These are phyloP conservation scores for Bradypodion ventrale DNA, from an alignment of 2,797 vertebrate species.

Conservation along the genomic window DNA sequence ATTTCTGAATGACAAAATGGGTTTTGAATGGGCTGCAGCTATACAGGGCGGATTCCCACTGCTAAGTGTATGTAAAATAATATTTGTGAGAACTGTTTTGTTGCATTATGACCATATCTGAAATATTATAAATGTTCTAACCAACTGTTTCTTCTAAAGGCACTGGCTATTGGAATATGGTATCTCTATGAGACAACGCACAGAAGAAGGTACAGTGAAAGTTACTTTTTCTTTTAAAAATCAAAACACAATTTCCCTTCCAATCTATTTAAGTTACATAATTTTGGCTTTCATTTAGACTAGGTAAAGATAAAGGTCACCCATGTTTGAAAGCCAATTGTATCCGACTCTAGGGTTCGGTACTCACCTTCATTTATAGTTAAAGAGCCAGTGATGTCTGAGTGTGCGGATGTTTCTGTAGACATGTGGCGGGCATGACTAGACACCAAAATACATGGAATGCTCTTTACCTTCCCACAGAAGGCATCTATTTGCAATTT, in stretches of 20 bases:
- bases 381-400: too few relatives aligned
- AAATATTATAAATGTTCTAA: conserved; percentile 49
- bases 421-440: too few relatives aligned
- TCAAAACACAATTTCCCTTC: background rate
- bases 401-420: too few relatives aligned
- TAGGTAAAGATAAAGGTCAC: too few relatives aligned
- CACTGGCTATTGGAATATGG: conserved; percentile 66
- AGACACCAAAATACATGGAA: too few relatives aligned
- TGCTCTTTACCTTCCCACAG: too few relatives aligned
- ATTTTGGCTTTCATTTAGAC: background rate
- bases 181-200: conserved; percentile 70
- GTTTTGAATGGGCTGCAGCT: conserved; percentile 80
- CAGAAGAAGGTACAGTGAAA: conserved; percentile 69
- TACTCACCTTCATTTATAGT: too few relatives aligned
- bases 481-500: too few relatives aligned
- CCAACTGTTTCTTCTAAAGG: conserved; percentile 66
- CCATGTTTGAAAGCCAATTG: too few relatives aligned
- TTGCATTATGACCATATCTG: conserved; percentile 17
- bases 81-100: background rate
- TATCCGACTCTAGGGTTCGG: too few relatives aligned
- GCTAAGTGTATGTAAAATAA: conserved; percentile 71
- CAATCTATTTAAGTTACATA: background rate
- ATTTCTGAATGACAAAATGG: conserved; percentile 76
- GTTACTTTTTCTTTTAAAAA: conserved; percentile 24
- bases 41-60: conserved; percentile 75